A percentile compares a stretch with the other conserved stretches of the same genome.
Conservation (phyloP, 2,113 vertebrate genomes). For the Tragelaphus buxtoni region DNA sequence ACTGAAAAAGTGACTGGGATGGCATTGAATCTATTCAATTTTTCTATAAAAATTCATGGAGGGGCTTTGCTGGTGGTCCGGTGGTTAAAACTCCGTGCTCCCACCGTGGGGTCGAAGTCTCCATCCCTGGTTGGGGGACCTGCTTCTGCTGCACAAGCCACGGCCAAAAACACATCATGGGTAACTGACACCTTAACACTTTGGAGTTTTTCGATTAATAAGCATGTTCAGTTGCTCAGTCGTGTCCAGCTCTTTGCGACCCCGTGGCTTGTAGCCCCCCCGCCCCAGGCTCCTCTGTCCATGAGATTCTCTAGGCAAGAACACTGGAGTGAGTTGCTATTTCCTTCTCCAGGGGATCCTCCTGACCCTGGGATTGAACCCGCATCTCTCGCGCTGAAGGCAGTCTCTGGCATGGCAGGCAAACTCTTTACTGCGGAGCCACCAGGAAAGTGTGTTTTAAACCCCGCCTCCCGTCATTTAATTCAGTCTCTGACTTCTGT, state of each 20-base stretch:
- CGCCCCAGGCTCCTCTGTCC: background rate
- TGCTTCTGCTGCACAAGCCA: background rate
- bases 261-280: accelerated
- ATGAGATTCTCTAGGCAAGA: background rate
- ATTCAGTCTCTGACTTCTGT: too few species aligned
- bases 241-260: background rate
- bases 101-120: accelerated
- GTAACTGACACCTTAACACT: too few species aligned
- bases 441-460: background rate
- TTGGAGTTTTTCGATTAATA: accelerated
- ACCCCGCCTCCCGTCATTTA: background rate
- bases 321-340: background rate
- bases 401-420: background rate
- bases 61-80: background rate
- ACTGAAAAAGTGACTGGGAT: background rate
- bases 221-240: background rate
- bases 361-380: background rate
- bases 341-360: background rate
- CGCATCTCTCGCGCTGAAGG: too few species aligned
- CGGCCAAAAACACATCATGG: accelerated
- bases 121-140: background rate
- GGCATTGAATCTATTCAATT: accelerated
- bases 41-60: background rate
- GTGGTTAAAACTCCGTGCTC: background rate
- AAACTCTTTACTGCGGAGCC: background rate